phyloP scores from a whole-genome alignment of 2,113 vertebrate genomes.

The Cinclus mexicanus region DNA sequence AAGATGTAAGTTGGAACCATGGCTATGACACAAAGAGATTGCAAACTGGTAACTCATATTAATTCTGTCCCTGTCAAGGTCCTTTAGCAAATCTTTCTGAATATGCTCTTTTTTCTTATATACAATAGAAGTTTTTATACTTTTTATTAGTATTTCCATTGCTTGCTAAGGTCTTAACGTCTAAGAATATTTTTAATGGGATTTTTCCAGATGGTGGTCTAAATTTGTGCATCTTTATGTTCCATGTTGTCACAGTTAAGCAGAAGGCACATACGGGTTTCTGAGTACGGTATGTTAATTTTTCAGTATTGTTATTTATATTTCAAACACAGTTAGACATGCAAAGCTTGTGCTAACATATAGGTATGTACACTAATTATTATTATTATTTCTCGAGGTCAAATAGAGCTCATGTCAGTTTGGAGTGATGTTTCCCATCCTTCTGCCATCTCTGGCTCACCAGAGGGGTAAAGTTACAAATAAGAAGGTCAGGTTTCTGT shows the following conservation, averaged over 20 bases:
- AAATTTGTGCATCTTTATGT: neutral
- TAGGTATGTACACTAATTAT: neutral
- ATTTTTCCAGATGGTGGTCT: slow-evolving; percentile 12
- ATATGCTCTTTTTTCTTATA: neutral
- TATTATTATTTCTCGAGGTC: neutral
- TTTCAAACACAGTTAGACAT: neutral
- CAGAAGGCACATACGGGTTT: neutral
- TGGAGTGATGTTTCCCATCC: neutral
- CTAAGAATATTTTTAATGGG: neutral
- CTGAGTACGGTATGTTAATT: neutral
- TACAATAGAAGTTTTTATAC: neutral
- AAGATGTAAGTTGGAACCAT: neutral
- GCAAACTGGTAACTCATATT: neutral
- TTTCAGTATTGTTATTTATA: neutral
- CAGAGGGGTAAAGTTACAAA: neutral
- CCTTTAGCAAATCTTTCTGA: neutral
- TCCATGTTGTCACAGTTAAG: neutral
- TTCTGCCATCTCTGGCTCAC: neutral
- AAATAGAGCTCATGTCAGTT: accelerated
- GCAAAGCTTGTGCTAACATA: neutral
- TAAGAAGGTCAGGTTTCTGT: neutral
- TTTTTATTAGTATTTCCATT: slow-evolving; percentile 2
- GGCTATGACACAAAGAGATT: neutral
- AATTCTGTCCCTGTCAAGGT: neutral
- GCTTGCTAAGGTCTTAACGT: neutral